Base-by-base conservation (phyloP, 2,113 vertebrate genomes). In the Tringa solitaria region DNA sequence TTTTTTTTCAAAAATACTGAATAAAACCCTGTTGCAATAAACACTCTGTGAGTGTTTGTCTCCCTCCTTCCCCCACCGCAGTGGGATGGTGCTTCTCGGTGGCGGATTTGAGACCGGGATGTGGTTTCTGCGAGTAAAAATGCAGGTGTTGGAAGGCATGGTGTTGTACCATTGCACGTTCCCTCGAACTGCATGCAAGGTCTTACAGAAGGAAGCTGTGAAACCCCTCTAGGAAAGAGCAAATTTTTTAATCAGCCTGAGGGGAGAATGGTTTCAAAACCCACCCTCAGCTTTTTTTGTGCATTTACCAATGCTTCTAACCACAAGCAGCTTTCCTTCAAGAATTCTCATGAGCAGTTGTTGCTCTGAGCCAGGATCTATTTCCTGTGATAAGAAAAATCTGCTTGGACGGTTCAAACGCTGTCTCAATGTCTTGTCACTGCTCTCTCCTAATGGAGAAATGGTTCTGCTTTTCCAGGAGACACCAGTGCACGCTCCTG, bases 31-130 rank as follows among this genome's bases (percentile, higher is more conserved):
- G 1, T 64, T 92, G 30, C 26, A 35, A 3, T 74, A 28, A 14
- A 0, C 2, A 0, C 4, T 26, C 7, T 3, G 0, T 2, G 9
- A 3, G 14, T 17, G 32, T 50, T 17, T 53, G 32, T 39, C 2
- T 41, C 32, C 50, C 19, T 67, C 26, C 13, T 53, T 24, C 22
- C 32, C 24, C 10, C 0, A 0, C 4, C 0, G 1, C 3, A 5
- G 28, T 15, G 30, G 32, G 67, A 2, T 13, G 16, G 8, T 43
- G 57, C 28, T 41, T 8, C 39, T 26, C 14, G 4, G 18, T 8
- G 45, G 57, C 26, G 6, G 33, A 9, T 23, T 2, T 4, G 21
- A 68, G 61, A 1, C 3, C 1, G 1, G 43, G 35, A 48, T 33
- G 28, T 35, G 75, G 33, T 17, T 45, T 15, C 51, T 33, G 19